Percentiles rank a stretch among this genome's conserved stretches.
These are phyloP conservation scores for Poeciliopsis paucimaculata DNA, from an alignment of 2,797 vertebrate species.

Conservation along the genomic window DNA sequence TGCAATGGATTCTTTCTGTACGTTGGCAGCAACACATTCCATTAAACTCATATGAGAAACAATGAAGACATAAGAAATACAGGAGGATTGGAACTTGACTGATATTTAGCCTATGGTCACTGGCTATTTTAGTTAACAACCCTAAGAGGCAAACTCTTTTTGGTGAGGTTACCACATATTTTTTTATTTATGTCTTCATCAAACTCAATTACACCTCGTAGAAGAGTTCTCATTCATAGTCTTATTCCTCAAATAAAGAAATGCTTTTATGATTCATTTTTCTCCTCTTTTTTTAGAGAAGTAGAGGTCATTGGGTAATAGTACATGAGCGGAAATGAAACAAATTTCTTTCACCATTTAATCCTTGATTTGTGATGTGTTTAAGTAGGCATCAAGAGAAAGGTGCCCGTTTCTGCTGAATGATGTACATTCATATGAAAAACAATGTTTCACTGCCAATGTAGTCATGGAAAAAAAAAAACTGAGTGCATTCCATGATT, in stretches of 20 bases:
- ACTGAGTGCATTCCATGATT: background rate
- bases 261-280: slow-evolving; percentile 69
- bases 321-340: slow-evolving; percentile 72
- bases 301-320: slow-evolving; percentile 48
- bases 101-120: slow-evolving; percentile 18
- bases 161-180: slow-evolving; percentile 35
- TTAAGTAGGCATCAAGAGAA: slow-evolving; percentile 46
- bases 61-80: slow-evolving; percentile 31
- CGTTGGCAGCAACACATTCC: slow-evolving; percentile 24
- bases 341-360: slow-evolving; percentile 66
- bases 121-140: slow-evolving; percentile 31
- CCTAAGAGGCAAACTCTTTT: slow-evolving; percentile 20
- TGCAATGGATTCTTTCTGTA: slow-evolving; percentile 27
- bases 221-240: slow-evolving; percentile 26
- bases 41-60: slow-evolving; percentile 48
- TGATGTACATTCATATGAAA: slow-evolving; percentile 4
- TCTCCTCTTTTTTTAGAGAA: slow-evolving; percentile 51
- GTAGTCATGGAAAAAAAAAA: background rate
- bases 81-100: slow-evolving; percentile 26
- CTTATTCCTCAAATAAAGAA: slow-evolving; percentile 46
- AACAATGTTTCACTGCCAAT: background rate
- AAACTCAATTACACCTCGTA: slow-evolving; percentile 48
- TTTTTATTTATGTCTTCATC: slow-evolving; percentile 38
- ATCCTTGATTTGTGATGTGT: slow-evolving; percentile 56
- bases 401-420: slow-evolving; percentile 30